phyloP scores from a whole-genome alignment of 2,797 vertebrate species.

The Parotocinclus haroldoi region DNA sequence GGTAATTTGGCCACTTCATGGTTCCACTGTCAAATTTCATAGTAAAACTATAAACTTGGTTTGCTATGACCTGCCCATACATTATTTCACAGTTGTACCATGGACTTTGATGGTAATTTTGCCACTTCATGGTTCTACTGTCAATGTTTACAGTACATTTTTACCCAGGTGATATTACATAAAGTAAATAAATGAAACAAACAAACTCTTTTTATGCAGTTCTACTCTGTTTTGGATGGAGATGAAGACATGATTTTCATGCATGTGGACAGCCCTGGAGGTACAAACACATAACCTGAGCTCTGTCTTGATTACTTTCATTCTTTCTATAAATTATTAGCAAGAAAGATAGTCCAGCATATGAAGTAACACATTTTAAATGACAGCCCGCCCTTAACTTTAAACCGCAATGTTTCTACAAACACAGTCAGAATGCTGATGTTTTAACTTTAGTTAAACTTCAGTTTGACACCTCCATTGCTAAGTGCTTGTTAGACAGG shows the following conservation, averaged over 20 bases:
- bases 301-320: no score
- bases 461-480: conserved; percentile 15
- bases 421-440: neutral
- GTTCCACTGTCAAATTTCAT: no score
- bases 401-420: neutral
- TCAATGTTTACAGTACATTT: no score
- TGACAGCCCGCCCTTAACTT: neutral
- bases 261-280: conserved; percentile 81
- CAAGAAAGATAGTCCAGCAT: neutral
- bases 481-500: conserved; percentile 24
- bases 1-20: no score
- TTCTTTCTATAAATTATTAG: no score
- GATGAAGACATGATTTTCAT: conserved; percentile 82
- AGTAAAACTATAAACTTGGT: no score
- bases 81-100: no score
- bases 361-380: neutral
- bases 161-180: no score
- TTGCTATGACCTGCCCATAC: no score
- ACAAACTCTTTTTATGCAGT: conserved; percentile 58
- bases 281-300: conserved; percentile 48
- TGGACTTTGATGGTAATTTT: no score
- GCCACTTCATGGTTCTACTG: no score
- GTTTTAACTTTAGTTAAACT: neutral
- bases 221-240: conserved; percentile 79
- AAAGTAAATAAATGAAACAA: no score